A percentile compares a stretch with the other conserved stretches of the same genome.
These are phyloP conservation scores for Dendrolimus houi DNA, from an alignment of 2,888 invertebrate genomes.

Conservation along the genomic window DNA sequence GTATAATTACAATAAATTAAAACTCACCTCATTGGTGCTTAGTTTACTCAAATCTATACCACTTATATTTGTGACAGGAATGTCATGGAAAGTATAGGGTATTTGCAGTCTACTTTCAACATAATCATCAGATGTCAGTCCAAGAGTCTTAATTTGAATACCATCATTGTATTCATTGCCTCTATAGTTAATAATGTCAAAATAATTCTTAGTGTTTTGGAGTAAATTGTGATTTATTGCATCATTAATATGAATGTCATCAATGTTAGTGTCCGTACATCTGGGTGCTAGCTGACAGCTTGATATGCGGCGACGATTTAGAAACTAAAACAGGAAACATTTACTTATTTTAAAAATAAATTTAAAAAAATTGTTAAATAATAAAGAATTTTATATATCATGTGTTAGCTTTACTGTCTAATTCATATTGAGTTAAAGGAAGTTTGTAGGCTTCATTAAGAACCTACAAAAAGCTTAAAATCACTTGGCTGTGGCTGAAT, in stretches of 20 bases:
- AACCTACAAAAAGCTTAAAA: too few species aligned
- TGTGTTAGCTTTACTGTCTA: too few species aligned
- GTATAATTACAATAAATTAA: not conserved
- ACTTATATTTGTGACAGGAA: conserved; percentile 41
- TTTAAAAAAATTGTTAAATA: too few species aligned
- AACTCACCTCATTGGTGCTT: conserved; percentile 34
- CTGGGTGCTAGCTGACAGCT: conserved; percentile 51
- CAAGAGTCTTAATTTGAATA: conserved; percentile 36
- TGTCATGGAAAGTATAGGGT: conserved; percentile 25
- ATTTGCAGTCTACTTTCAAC: conserved; percentile 39
- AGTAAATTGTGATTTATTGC: conserved; percentile 18
- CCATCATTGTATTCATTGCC: conserved; percentile 24
- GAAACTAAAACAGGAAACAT: conserved; percentile 38
- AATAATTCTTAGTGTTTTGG: conserved; percentile 13
- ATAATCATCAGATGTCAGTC: conserved; percentile 57
- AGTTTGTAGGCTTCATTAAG: too few species aligned
- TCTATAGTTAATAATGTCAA: conserved; percentile 16
- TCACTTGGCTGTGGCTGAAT: too few species aligned
- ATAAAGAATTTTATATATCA: too few species aligned
- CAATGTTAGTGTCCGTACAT: conserved; percentile 39
- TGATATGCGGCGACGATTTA: conserved; percentile 55
- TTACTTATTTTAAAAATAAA: not conserved
- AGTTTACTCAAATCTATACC: conserved; percentile 51
- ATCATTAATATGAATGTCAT: conserved; percentile 43
- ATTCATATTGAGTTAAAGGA: too few species aligned